Evolutionary conservation across 2,888 invertebrate species (phyloP).

Genomic region (Drosophila setosimentum): DNA sequence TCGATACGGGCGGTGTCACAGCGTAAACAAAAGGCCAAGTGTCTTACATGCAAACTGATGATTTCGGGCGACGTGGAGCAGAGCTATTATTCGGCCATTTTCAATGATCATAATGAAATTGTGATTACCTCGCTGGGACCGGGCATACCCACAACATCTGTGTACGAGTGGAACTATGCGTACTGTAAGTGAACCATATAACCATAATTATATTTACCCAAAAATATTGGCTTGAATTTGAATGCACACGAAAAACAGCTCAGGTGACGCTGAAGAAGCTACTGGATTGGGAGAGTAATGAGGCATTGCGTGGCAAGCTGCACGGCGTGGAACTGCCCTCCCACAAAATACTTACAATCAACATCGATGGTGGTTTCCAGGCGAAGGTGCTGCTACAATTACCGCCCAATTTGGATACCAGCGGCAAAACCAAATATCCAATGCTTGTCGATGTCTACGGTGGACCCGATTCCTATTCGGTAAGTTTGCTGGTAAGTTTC

Average conservation of each 20-base stretch:
- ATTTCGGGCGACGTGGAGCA: constrained; percentile 79
- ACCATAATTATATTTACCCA: not conserved
- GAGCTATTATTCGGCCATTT: constrained; percentile 86
- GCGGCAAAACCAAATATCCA: constrained; percentile 90
- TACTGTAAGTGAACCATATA: constrained; percentile 67
- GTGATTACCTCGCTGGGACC: constrained; percentile 94
- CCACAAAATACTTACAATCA: constrained; percentile 87
- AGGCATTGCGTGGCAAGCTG: constrained; percentile 86
- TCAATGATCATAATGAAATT: constrained; percentile 90
- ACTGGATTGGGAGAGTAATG: constrained; percentile 89
- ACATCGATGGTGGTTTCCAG: constrained; percentile 88
- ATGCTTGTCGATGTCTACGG: constrained; percentile 95
- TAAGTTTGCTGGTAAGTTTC: constrained; percentile 86
- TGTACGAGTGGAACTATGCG: constrained; percentile 86
- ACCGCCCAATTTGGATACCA: constrained; percentile 89
- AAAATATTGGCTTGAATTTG: not conserved
- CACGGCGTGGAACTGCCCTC: constrained; percentile 87
- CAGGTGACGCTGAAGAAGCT: constrained; percentile 76
- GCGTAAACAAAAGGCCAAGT: constrained; percentile 86
- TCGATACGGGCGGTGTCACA: constrained; percentile 86
- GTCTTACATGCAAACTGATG: constrained; percentile 90
- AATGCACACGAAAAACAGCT: constrained; percentile 48
- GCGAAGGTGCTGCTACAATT: constrained; percentile 91
- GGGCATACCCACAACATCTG: constrained; percentile 90
- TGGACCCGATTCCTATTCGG: constrained; percentile 95